Conservation (phyloP, 2,113 vertebrate species). For the Oostethus manadensis region DNA sequence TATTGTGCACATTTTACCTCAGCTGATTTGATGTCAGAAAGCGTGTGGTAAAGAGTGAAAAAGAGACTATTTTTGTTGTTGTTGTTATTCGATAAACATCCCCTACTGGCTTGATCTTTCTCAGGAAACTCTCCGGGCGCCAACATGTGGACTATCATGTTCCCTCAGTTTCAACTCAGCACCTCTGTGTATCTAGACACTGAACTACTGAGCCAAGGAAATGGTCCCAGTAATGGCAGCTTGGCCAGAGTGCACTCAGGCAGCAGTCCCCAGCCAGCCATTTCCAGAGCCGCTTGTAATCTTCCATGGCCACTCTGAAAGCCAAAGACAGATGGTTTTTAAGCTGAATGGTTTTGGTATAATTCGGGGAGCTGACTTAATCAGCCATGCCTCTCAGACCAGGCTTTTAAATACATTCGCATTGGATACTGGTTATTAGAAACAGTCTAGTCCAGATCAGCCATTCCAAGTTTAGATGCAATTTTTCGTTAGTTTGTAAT, state of each 20-base stretch:
- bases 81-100: slow-evolving; percentile 23
- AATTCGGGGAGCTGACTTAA: slow-evolving; percentile 62
- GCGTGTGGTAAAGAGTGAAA: slow-evolving; percentile 3
- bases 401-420: slow-evolving; percentile 55
- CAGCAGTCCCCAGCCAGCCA: slow-evolving; percentile 63
- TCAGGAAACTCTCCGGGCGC: slow-evolving; percentile 32
- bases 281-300: slow-evolving; percentile 72
- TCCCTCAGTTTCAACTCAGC: slow-evolving; percentile 53
- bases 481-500: slow-evolving; percentile 20
- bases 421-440: slow-evolving; percentile 44
- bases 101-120: slow-evolving; percentile 28
- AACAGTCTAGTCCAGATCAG: slow-evolving; percentile 37
- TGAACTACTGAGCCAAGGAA: slow-evolving; percentile 66
- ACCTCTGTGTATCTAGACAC: slow-evolving; percentile 56
- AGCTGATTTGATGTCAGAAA: not conserved
- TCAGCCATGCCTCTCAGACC: slow-evolving; percentile 59
- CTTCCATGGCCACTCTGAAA: slow-evolving; percentile 66
- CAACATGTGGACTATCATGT: slow-evolving; percentile 49
- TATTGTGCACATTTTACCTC: not conserved
- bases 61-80: slow-evolving; percentile 19
- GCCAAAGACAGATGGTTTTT: slow-evolving; percentile 73
- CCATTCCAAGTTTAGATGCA: slow-evolving; percentile 38
- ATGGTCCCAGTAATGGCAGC: slow-evolving; percentile 65
- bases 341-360: slow-evolving; percentile 70
- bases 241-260: slow-evolving; percentile 65